Evolutionary conservation across 2,113 vertebrate species (phyloP), one percentile per base, ranked within the genome.

Genomic region (Myrmecobius fasciatus): DNA sequence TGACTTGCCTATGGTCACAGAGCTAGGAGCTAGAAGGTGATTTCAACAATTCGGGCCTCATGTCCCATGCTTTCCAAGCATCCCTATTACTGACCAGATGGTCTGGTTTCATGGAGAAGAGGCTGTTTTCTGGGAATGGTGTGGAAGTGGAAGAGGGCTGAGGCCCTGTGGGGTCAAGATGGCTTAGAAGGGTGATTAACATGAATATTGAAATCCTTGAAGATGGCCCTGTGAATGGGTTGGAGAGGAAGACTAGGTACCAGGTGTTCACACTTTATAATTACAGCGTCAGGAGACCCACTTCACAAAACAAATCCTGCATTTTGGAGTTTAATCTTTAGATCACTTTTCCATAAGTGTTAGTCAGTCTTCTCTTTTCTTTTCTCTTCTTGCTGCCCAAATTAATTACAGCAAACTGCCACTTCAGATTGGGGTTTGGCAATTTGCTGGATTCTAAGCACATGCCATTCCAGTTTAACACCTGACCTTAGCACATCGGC

Each of bases 291-390:
- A 92, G 14, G 26, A 49, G 47, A 92, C 54, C 36, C 6, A 51
- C 49, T 92, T 60, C 22, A n/a, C 46, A 12, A 56, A 56, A 56
- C 25, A 56, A 91, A 56, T 48, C 46, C 53, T 9, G 43, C 8
- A 47, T 48, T 52, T 26, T 52, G 56, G 75, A 92, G 56, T 67
- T 92, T 52, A 92, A 88, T 46, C 92, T 46, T 92, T 88, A 53
- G 46, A 88, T 53, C 36, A 46, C n/a, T 88, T 92, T 52, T 11
- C 48, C 49, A n/a, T 75, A n/a, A 83, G 52, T 83, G 56, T 52
- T 92, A 92, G 48, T 51, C 67, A n/a, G 48, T 51, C 49, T 92
- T 92, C 48, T 25, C 48, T 92, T 92, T 52, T 25, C 22, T 36
- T 92, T n/a, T 92, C 60, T n/a, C n/a, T 51, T 75, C 31, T 51